Percentiles rank a stretch among this genome's conserved stretches.
These are phyloP conservation scores for Calephelis perditalis DNA, from an alignment of 2,888 invertebrate genomes.

Conservation along the genomic window DNA sequence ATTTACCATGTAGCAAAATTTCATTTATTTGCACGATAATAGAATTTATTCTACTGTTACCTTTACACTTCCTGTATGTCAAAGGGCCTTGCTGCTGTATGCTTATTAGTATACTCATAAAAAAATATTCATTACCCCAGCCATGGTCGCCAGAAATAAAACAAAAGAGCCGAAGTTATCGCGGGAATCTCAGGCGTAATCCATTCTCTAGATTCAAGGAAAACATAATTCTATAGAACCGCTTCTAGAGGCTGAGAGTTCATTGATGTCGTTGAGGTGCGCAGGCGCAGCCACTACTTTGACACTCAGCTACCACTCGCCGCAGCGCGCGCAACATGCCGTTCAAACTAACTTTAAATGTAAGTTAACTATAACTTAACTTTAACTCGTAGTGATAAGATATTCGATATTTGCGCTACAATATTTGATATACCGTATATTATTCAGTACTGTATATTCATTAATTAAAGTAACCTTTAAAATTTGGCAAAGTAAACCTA, in stretches of 20 bases:
- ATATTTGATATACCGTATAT: too few relatives aligned
- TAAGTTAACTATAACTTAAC: constrained; percentile 28
- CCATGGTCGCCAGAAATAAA: constrained; percentile 9
- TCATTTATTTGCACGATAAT: too few relatives aligned
- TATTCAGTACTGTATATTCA: too few relatives aligned
- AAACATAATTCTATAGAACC: constrained; percentile 31
- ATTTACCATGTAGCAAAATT: too few relatives aligned
- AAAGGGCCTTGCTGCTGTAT: neutral
- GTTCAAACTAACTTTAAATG: constrained; percentile 35
- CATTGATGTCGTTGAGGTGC: constrained; percentile 44
- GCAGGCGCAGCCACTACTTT: constrained; percentile 50
- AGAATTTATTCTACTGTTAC: too few relatives aligned
- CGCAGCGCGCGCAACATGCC: constrained; percentile 61
- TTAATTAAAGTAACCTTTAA: too few relatives aligned
- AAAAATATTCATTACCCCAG: constrained; percentile 4
- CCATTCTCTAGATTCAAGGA: constrained; percentile 31
- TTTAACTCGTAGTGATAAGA: neutral
- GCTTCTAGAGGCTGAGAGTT: constrained; percentile 43
- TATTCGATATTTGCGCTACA: too few relatives aligned
- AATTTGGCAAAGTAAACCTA: too few relatives aligned
- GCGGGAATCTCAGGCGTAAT: constrained; percentile 27
- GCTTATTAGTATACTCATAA: neutral
- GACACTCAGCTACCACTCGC: constrained; percentile 61
- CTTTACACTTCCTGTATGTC: too few relatives aligned
- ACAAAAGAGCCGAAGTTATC: constrained; percentile 16